These are phyloP conservation scores for Tiliacea citrago DNA, from an alignment of 2,888 invertebrate species.

Conservation along the genomic window DNA sequence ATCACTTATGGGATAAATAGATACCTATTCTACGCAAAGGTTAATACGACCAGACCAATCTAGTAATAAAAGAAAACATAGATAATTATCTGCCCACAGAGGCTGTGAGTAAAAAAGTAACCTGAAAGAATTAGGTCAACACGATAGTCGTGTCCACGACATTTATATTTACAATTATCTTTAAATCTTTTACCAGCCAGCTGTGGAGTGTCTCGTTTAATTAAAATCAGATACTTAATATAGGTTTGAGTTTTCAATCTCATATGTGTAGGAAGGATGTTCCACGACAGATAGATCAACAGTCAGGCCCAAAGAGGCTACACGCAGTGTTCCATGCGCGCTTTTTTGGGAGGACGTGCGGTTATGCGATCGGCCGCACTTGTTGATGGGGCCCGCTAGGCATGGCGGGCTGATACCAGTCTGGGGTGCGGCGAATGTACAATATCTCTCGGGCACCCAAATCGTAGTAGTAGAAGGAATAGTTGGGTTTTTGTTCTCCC, in stretches of 20 bases:
- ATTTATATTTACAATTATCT: constrained; percentile 46
- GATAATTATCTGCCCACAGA: constrained; percentile 23
- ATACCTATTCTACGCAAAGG: constrained; percentile 31
- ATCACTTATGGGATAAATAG: constrained; percentile 12
- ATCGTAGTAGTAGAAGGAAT: no score
- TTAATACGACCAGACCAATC: constrained; percentile 21
- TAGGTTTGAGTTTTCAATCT: constrained; percentile 11
- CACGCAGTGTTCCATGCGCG: no score
- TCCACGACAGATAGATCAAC: no score
- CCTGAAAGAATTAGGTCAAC: constrained; percentile 43
- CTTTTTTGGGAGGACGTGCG: no score
- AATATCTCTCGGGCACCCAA: no score
- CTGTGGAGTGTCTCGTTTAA: constrained; percentile 32
- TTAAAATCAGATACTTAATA: constrained; percentile 34
- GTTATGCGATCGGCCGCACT: no score
- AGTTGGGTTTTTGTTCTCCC: no score
- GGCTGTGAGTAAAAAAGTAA: constrained; percentile 3
- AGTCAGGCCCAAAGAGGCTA: no score
- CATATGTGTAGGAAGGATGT: no score
- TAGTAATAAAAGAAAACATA: constrained; percentile 16
- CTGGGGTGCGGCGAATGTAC: no score
- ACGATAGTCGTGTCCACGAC: constrained; percentile 24
- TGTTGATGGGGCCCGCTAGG: no score
- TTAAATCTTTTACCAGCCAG: constrained; percentile 37
- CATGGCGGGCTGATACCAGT: no score